Base-by-base conservation (phyloP, 2,113 vertebrate genomes). In the Setophaga coronata region DNA sequence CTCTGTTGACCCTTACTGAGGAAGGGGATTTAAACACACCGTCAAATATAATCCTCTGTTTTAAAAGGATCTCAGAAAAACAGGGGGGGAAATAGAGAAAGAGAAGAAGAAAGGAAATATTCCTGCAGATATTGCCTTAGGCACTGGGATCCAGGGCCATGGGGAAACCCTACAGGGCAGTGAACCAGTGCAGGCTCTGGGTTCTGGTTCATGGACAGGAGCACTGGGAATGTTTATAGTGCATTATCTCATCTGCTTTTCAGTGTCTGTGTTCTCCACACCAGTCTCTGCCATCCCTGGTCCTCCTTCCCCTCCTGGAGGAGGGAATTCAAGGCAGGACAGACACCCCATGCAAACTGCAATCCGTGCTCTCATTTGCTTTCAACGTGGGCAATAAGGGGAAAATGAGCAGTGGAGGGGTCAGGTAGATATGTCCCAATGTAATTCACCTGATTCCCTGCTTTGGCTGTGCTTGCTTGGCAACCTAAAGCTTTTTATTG, bases 171-270 rank as follows among this genome's bases (percentile, higher is more conserved):
- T 28, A 25, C 38, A 65, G 61, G 87, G 93, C 94, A 96, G 83
- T 90, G 95, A 93, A n/a, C 53, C 93, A 76, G 28, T 23, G 33
- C 50, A 36, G 94, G 70, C 86, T 94, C 50, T 64, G 94, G 80
- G 70, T 47, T 88, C 42, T 76, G 95, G 34, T 29, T 76, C 89
- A 42, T 20, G 72, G 87, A 89, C 65, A 73, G 50, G 50, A 69
- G 69, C 34, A 43, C 54, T 57, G 67, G 74, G 76, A 69, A 71
- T 69, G 77, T 45, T 83, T 60, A 9, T 4, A 57, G 64, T 14
- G 70, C 64, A 14, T 89, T 80, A 45, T 71, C 54, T 64, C 67
- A 18, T 5, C 12, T 33, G 64, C 25, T 42, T 82, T 18, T 51
- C 65, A 47, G 81, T 67, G 56, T 28, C 42, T 36, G 64, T 16